Conservation (phyloP, 2,113 vertebrate genomes). For the Beaufortia kweichowensis region DNA sequence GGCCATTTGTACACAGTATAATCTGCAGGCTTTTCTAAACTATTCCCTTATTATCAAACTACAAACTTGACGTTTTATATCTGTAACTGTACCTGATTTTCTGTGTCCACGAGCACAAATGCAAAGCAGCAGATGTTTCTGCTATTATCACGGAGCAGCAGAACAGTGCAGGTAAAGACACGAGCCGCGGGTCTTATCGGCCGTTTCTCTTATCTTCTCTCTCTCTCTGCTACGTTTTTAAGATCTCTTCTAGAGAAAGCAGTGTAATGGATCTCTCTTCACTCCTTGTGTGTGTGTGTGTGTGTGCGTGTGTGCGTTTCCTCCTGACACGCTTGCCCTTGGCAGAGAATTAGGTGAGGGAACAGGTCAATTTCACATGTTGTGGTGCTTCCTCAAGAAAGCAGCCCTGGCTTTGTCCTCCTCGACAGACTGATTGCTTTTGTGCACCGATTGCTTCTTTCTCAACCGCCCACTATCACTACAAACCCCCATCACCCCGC, state of each 20-base stretch:
- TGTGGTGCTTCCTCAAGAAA: conserved; percentile 47
- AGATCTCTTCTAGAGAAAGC: conserved; percentile 28
- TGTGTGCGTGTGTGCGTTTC: background rate
- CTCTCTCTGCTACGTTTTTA: conserved; percentile 44
- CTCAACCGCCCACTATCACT: conserved; percentile 14
- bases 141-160: conserved; percentile 41
- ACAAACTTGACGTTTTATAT: background rate
- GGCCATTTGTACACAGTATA: conserved; percentile 48
- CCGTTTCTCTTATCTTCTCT: conserved; percentile 43
- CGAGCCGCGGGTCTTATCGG: conserved; percentile 42
- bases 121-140: conserved; percentile 33
- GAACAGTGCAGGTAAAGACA: conserved; percentile 41
- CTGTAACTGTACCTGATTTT: background rate
- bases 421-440: conserved; percentile 51
- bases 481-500: conserved; percentile 11
- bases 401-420: conserved; percentile 42
- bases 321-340: conserved; percentile 33
- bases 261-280: conserved; percentile 49
- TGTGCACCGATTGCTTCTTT: conserved; percentile 54
- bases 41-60: conserved; percentile 32
- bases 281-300: conserved; percentile 1
- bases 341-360: conserved; percentile 43
- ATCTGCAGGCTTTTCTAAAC: conserved; percentile 48
- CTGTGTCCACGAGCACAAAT: background rate
- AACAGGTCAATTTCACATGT: conserved; percentile 49